Conservation (phyloP, 1,140 invertebrate species). For the Drepana arcuata region DNA sequence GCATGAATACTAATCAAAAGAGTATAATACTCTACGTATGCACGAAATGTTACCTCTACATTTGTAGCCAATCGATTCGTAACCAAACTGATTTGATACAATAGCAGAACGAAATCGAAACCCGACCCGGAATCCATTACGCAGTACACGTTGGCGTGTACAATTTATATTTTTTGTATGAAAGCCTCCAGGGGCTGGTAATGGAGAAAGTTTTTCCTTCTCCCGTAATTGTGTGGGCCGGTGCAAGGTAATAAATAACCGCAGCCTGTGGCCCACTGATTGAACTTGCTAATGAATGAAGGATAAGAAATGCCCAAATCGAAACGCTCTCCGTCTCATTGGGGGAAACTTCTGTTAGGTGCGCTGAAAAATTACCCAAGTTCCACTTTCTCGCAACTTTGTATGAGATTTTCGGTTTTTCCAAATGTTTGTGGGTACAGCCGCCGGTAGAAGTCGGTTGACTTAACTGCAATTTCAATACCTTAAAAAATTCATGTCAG, state of each 20-base stretch:
- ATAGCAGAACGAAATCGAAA: constrained; percentile 41
- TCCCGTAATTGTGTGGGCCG: constrained; percentile 63
- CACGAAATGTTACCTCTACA: too few relatives aligned
- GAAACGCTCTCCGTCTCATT: constrained; percentile 28
- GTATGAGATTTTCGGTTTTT: too few relatives aligned
- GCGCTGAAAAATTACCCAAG: constrained; percentile 32
- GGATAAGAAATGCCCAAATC: constrained; percentile 64
- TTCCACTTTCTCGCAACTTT: constrained; percentile 5
- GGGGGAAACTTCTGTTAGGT: constrained; percentile 7
- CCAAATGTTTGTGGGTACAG: too few relatives aligned
- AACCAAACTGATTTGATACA: too few relatives aligned
- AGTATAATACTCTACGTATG: too few relatives aligned
- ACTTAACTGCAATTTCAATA: not conserved
- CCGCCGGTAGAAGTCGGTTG: not conserved
- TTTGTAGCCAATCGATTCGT: too few relatives aligned
- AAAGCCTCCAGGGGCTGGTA: constrained; percentile 52
- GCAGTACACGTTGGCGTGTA: constrained; percentile 37
- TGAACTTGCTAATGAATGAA: constrained; percentile 70
- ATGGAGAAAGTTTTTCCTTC: constrained; percentile 66
- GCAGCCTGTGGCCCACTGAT: constrained; percentile 52
- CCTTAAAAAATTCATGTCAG: too few relatives aligned
- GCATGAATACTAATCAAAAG: too few relatives aligned
- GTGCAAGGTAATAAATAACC: constrained; percentile 66
- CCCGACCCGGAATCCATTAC: constrained; percentile 55
- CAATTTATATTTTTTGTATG: constrained; percentile 62